Percentiles rank a stretch among this genome's conserved stretches.
These are phyloP conservation scores for Gallinago stenura DNA, from an alignment of 2,797 vertebrate species.

Conservation along the genomic window DNA sequence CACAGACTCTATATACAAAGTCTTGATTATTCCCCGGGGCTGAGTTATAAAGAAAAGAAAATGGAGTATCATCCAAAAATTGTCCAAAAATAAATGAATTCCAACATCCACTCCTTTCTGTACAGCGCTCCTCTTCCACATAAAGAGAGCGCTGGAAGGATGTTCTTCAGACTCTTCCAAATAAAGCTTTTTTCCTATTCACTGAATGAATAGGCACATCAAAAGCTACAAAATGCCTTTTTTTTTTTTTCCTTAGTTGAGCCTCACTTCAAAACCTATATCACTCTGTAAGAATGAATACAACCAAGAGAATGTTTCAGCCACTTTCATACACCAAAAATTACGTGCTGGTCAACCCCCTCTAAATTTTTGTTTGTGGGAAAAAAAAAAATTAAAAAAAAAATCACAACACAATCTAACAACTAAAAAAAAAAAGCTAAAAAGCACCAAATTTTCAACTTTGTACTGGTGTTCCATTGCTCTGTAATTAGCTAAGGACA, in stretches of 20 bases:
- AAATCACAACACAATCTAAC: background rate
- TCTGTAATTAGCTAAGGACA: background rate
- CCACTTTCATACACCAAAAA: background rate
- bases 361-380: fast-evolving
- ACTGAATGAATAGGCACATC: background rate
- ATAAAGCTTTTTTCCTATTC: background rate
- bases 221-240: background rate
- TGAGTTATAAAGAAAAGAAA: background rate
- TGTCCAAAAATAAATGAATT: background rate
- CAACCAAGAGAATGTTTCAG: background rate
- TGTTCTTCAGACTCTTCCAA: background rate
- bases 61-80: background rate
- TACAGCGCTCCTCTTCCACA: background rate
- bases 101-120: background rate
- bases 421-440: background rate
- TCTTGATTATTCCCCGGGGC: background rate
- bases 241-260: background rate
- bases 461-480: background rate
- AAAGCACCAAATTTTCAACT: background rate
- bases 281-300: background rate
- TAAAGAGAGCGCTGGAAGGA: background rate
- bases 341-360: background rate
- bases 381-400: background rate
- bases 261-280: background rate
- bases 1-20: background rate